Evolutionary conservation across 2,797 vertebrate genomes (phyloP), one percentile per base, ranked within the genome.

Genomic region (Coccyzus lansbergi): DNA sequence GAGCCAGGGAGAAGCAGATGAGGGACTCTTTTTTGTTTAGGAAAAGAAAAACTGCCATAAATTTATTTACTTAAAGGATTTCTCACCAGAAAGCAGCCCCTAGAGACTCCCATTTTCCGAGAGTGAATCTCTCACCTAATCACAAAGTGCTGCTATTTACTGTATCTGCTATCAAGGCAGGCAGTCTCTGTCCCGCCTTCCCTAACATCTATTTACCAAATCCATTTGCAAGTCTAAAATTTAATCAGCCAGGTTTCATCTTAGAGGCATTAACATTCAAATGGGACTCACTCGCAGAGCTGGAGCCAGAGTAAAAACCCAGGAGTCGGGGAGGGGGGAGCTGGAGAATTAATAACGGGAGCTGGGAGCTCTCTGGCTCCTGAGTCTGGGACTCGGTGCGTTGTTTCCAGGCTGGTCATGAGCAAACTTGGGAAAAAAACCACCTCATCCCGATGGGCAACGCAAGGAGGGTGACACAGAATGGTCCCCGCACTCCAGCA

Each of bases 191-290:
- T 94, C 97, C 94, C 71, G 63, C 96, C 96, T 92, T 77, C 55
- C 81, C 92, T 80, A 22, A 94, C 85, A 71, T 88, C 94, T 94
- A 86, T 96, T 97, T 96, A 95, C 94, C 87, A 85, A 96, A 90
- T 9, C 85, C 87, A 97, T 97, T 96, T 97, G 96, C 97, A 97
- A 97, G 96, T 97, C 94, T 96, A 96, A 97, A 96, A 88, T 95
- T 95, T 94, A 96, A 96, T 97, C 96, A 95, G 96, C 90, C 91
- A 42, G 83, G 90, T 97, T 97, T 96, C 94, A 94, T 96, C 94
- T 78, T 71, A 42, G 53, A 91, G 91, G 91, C 93, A 92, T 94
- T 96, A 96, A 94, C 94, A 88, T 93, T 83, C 81, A 71, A 93
- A 60, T 28, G 86, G 94, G 86, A 74, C 84, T 91, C 82, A 29